These are phyloP conservation scores for Muscicapa comitata DNA, from an alignment of 2,797 vertebrate genomes.

Conservation along the genomic window DNA sequence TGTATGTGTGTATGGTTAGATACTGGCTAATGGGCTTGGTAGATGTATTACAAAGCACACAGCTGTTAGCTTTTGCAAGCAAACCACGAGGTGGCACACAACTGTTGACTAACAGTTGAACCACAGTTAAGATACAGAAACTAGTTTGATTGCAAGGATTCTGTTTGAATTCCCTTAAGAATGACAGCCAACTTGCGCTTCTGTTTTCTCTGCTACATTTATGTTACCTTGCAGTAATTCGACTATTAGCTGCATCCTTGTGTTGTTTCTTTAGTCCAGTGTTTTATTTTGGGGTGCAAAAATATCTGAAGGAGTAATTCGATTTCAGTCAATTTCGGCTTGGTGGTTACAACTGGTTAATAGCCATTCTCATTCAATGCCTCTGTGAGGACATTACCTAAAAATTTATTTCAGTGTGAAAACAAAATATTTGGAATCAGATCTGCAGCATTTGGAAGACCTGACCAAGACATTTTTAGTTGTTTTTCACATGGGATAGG, in stretches of 20 bases:
- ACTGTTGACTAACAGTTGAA: neutral
- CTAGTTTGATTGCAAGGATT: neutral
- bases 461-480: neutral
- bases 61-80: neutral
- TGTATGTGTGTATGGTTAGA: neutral
- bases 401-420: neutral
- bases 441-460: neutral
- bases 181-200: conserved; percentile 40
- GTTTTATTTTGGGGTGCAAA: conserved; percentile 46
- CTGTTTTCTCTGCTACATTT: neutral
- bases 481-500: neutral
- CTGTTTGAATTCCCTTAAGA: neutral
- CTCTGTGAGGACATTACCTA: conserved; percentile 5
- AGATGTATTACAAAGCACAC: neutral
- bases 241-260: neutral
- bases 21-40: neutral
- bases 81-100: conserved; percentile 6
- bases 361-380: neutral
- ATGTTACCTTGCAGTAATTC: neutral
- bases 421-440: neutral
- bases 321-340: neutral
- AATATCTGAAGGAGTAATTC: neutral
- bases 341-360: neutral
- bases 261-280: conserved; percentile 16
- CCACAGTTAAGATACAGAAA: neutral